These are phyloP conservation scores for Trematomus loennbergii DNA, from an alignment of 2,113 vertebrate species.

Conservation along the genomic window DNA sequence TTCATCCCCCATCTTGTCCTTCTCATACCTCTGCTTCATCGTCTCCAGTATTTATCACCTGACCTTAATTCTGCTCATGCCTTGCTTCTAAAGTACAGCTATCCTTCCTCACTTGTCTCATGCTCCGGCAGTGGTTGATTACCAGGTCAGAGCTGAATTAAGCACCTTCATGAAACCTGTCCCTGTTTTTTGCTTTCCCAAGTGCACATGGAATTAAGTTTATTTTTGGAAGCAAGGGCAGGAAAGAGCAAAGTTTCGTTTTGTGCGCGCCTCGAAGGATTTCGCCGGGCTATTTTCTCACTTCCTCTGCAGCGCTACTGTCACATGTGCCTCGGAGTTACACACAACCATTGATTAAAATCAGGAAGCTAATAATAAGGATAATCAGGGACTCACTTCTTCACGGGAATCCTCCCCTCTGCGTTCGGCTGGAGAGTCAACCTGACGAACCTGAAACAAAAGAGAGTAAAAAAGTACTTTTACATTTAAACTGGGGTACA, in stretches of 20 bases:
- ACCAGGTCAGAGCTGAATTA: constrained; percentile 80
- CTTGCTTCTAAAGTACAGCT: constrained; percentile 45
- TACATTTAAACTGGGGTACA: too few species aligned
- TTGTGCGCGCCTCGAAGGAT: constrained; percentile 61
- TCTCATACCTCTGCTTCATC: background rate
- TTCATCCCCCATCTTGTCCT: background rate
- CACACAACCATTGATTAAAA: constrained; percentile 11
- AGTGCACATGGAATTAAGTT: constrained; percentile 74
- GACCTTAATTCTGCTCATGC: constrained; percentile 47
- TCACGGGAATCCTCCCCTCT: constrained; percentile 96
- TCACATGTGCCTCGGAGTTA: constrained; percentile 21
- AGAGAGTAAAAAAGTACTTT: background rate
- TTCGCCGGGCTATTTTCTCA: constrained; percentile 61
- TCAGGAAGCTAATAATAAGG: background rate
- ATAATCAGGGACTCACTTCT: constrained; percentile 87
- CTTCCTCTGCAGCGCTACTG: background rate
- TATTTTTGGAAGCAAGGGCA: constrained; percentile 74
- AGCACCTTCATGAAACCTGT: constrained; percentile 75
- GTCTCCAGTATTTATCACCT: background rate
- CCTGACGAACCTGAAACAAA: constrained; percentile 88
- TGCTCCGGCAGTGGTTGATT: constrained; percentile 63
- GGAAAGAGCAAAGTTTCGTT: constrained; percentile 72
- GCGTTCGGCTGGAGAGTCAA: constrained; percentile 94
- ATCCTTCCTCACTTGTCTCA: constrained; percentile 52
- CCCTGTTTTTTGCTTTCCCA: constrained; percentile 80